Percentiles rank a stretch among this genome's conserved stretches.
Conservation (phyloP, 2,113 vertebrate species). For the Urocolius indicus region DNA sequence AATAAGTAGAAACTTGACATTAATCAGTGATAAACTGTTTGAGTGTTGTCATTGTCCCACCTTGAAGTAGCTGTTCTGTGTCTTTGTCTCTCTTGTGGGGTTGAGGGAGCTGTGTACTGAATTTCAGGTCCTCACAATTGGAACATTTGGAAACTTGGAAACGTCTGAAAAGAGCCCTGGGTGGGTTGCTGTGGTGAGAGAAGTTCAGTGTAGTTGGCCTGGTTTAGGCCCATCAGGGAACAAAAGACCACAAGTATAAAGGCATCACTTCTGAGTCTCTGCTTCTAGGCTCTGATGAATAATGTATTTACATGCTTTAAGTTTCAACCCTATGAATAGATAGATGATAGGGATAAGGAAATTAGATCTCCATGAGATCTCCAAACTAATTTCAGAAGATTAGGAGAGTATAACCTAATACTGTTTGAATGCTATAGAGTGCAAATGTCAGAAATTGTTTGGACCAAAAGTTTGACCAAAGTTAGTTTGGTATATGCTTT, state of each 20-base stretch:
- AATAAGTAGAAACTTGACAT: background rate
- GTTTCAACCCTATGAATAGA: background rate
- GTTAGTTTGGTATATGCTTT: background rate
- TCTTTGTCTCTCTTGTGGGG: background rate
- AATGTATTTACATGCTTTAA: background rate
- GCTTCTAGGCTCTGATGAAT: background rate
- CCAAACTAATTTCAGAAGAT: background rate
- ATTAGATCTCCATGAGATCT: background rate
- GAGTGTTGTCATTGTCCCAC: background rate
- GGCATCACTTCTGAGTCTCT: background rate
- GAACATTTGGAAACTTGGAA: background rate
- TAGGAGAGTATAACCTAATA: background rate
- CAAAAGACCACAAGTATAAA: background rate
- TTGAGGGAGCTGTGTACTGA: background rate
- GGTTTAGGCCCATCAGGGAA: background rate
- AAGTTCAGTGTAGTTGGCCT: background rate
- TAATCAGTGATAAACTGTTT: background rate
- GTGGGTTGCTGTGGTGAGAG: background rate
- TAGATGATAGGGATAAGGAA: background rate
- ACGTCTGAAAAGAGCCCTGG: background rate
- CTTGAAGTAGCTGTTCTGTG: background rate
- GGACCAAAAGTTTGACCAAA: background rate
- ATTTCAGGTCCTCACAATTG: background rate
- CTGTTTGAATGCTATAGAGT: background rate
- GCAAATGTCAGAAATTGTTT: background rate